Base-by-base conservation (phyloP, 2,888 invertebrate genomes). In the Himalopsyche japonica region DNA sequence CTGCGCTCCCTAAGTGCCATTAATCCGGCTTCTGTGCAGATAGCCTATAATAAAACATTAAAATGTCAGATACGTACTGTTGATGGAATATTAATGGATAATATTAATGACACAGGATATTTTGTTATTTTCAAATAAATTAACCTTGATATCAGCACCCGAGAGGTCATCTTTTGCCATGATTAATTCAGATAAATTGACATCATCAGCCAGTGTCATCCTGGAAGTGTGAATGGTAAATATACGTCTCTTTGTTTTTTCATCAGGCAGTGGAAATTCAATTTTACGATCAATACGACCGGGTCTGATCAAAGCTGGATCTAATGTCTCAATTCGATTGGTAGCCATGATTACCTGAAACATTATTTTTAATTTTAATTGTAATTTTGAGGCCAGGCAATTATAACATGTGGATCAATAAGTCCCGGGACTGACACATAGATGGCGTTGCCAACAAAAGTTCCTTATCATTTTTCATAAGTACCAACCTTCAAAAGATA, bases 141-240 rank as follows among this genome's bases (percentile, higher is more conserved):
- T 87, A 91, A 95, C 96, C 93, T 98, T 98, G 88, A 98, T 98
- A 90, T 98, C 98, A 86, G 98, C 98, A 27, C 99, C 99, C 81
- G 99, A 99, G 20, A 99, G 94, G 92, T 99, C 99, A 93, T 99
- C 99, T 90, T 99, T 99, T 5, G 99, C 98, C 97, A 99, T 98
- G 87, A 99, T 98, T 81, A 99, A 94, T 90, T 99, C 99, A 85
- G 97, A 98, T 15, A 99, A 93, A 89, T 98, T 98, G 10, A 99
- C 99, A 92, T 99, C 99, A 86, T 96, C 97, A 12, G 99, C 96
- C 84, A 99, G 92, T 0, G 99, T 99, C 99, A 99, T 99, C 87
- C 98, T 94, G n/a, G 97, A 97, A 0, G 99, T 99, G 91, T 99
- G 99, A 88, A 99, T 99, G 87, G 96, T 97, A 90, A 99, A 99